phyloP scores from a whole-genome alignment of 2,797 vertebrate genomes.

The Cynodonichthys magdalenae region DNA sequence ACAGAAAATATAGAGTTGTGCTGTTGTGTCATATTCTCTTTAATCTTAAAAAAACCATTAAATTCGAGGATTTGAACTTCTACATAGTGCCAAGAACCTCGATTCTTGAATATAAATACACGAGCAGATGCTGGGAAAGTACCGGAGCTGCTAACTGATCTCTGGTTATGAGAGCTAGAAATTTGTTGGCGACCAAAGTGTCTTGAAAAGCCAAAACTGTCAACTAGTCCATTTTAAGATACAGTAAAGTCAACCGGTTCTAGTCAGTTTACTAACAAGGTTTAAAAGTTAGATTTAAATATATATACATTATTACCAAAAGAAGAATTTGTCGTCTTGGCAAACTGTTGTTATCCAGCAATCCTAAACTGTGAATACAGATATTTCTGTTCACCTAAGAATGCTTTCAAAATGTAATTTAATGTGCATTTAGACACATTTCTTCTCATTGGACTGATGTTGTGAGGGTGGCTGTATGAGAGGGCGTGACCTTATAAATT shows the following conservation, averaged over 20 bases:
- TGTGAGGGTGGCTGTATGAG: slow-evolving; percentile 42
- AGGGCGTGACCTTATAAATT: slow-evolving; percentile 73
- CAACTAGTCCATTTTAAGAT: slow-evolving; percentile 39
- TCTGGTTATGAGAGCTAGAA: slow-evolving; percentile 74
- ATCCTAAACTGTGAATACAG: slow-evolving; percentile 5
- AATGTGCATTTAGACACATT: not conserved
- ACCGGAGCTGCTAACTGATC: slow-evolving; percentile 74
- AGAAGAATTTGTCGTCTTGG: not conserved
- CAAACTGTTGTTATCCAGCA: not conserved
- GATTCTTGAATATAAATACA: slow-evolving; percentile 75
- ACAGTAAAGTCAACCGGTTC: slow-evolving; percentile 55
- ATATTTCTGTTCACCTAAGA: not conserved
- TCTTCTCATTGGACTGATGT: not conserved
- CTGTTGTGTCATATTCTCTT: not conserved
- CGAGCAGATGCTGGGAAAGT: slow-evolving; percentile 78
- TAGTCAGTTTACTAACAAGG: not conserved
- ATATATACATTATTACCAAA: not conserved
- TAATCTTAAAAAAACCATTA: not conserved
- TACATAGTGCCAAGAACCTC: slow-evolving; percentile 40
- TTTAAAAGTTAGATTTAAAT: not conserved
- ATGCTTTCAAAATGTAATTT: not conserved
- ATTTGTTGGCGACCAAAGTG: slow-evolving; percentile 57
- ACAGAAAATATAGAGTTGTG: not conserved
- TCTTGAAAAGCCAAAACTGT: slow-evolving; percentile 61
- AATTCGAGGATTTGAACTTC: slow-evolving; percentile 2